Percentiles rank a stretch among this genome's conserved stretches.
Evolutionary conservation across 2,888 invertebrate species (phyloP).

Genomic region (Hydropsyche betteni): DNA sequence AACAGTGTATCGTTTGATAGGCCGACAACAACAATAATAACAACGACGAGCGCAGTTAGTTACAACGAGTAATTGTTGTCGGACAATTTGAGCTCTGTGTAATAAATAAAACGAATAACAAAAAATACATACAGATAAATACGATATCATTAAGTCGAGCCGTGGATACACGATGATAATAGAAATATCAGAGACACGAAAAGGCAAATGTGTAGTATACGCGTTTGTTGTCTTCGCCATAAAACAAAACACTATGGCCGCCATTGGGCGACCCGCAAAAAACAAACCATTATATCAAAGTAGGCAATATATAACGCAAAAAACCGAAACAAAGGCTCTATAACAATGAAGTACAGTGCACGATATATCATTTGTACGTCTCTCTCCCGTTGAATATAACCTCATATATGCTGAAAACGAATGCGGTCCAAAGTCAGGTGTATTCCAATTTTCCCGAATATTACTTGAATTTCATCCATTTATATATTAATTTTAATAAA

Average conservation of each 20-base stretch:
- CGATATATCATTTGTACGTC: conserved; percentile 50
- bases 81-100: conserved; percentile 7
- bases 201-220: conserved; percentile 29
- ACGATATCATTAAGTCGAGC: conserved; percentile 20
- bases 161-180: conserved; percentile 3
- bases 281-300: conserved; percentile 45
- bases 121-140: not conserved
- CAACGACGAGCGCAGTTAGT: conserved; percentile 8
- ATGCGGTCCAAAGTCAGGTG: conserved; percentile 29
- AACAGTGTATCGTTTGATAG: not conserved
- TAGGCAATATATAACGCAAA: conserved; percentile 42
- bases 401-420: conserved; percentile 41
- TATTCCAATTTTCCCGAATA: not conserved
- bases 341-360: conserved; percentile 41
- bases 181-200: conserved; percentile 17
- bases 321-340: conserved; percentile 44
- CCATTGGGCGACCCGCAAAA: conserved; percentile 39
- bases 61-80: conserved; percentile 23
- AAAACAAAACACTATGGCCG: conserved; percentile 42
- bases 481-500: too few species aligned
- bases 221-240: conserved; percentile 28
- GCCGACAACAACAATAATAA: conserved; percentile 10
- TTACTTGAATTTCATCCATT: too few species aligned
- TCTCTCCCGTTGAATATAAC: conserved; percentile 35
- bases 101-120: not conserved